Percentiles rank a stretch among this genome's conserved stretches.
These are phyloP conservation scores for Nebria ingens DNA, from an alignment of 1,140 invertebrate genomes.

Conservation along the genomic window DNA sequence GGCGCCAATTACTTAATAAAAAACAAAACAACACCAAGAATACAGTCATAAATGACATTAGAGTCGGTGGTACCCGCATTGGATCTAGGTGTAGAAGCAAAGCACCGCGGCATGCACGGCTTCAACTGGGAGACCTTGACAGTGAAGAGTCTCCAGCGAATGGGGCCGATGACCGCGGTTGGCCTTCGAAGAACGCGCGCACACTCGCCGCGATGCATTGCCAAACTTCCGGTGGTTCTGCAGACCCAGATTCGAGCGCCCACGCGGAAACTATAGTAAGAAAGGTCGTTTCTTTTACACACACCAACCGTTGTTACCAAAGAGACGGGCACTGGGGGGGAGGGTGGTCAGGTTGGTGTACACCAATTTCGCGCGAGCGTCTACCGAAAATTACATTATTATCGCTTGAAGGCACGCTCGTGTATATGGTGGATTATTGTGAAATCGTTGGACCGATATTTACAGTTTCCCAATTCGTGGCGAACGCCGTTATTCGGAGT, in stretches of 20 bases:
- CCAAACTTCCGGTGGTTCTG: slow-evolving; percentile 7
- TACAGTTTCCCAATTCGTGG: not conserved
- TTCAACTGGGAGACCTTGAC: not conserved
- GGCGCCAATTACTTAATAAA: not conserved
- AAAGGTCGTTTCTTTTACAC: too few relatives aligned
- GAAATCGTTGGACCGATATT: not conserved
- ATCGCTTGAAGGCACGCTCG: not conserved
- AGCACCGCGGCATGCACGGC: too few relatives aligned
- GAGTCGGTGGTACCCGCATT: not conserved
- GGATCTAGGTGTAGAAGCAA: too few relatives aligned
- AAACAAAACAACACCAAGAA: too few relatives aligned
- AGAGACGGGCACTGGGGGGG: too few relatives aligned
- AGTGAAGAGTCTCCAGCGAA: not conserved
- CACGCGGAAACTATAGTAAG: slow-evolving; percentile 1
- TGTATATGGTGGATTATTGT: not conserved
- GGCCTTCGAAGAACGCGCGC: not conserved
- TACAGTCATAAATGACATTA: not conserved
- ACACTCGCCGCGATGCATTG: not conserved
- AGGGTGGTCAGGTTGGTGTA: too few relatives aligned
- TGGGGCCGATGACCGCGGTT: not conserved
- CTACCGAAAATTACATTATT: too few relatives aligned
- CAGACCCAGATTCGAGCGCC: slow-evolving; percentile 1
- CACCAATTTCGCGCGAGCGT: too few relatives aligned
- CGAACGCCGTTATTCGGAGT: not conserved
- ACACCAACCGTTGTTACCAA: not conserved